Evolutionary conservation across 2,888 invertebrate species (phyloP), one percentile per base, ranked within the genome.

Genomic region (Uropetala carovei): DNA sequence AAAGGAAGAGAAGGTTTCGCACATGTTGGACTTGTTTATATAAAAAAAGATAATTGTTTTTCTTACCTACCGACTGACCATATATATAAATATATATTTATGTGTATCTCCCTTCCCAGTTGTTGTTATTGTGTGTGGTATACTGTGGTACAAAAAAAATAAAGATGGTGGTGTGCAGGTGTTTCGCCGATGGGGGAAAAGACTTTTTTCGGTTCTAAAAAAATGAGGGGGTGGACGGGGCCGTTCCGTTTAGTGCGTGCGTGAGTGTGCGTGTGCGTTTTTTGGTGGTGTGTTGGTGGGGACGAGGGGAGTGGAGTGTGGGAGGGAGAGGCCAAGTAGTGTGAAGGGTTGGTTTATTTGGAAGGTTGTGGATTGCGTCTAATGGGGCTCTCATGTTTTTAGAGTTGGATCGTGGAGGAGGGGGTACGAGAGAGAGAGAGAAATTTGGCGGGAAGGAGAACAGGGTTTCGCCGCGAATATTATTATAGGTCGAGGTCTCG

Each of bases 1-100:
- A 89, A 89, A 89, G 64, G 89, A 64, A 89, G 89, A 89, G 89
- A 89, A 68, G 30, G 89, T 89, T 89, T 89, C 89, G 89, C 89
- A 89, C 89, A 89, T 89, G 89, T 89, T 89, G 89, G 89, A 89
- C 89, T 89, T 89, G 89, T 89, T 89, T 89, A 89, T 89, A 89
- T 89, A 89, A 89, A 82, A 43, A 89, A 89, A 89, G 89, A 89
- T 64, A 89, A 89, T 89, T 89, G 89, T 89, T 89, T 89, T 89
- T 89, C 89, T 89, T 89, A 89, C 89, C 89, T 89, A 89, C 89
- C 89, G 89, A 89, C 89, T 89, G 89, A 89, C 89, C 89, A 68
- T 89, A 89, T 89, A 89, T 89, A 89, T 89, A 89, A 68, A 89
- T 89, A 89, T 68, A 89, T 89, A 89, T 89, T 89, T 89, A 89